A percentile compares a stretch with the other conserved stretches of the same genome.
Evolutionary conservation across 2,113 vertebrate species (phyloP).

Genomic region (Pseudorhombus dupliciocellatus): DNA sequence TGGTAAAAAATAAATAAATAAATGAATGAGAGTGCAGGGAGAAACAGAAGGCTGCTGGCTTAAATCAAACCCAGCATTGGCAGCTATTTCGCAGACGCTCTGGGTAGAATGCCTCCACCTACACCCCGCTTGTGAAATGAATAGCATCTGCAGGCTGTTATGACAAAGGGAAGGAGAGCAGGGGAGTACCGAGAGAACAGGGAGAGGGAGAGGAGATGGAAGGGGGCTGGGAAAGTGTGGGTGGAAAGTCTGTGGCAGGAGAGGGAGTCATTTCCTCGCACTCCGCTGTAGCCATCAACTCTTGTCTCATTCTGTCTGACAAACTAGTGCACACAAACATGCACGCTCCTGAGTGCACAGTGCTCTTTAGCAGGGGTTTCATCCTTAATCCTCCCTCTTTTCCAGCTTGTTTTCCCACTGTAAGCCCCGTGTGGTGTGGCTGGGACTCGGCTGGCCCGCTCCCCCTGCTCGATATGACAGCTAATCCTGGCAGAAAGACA

Average conservation of each 20-base stretch:
- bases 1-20: neutral
- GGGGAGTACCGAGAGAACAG: slow-evolving; percentile 5
- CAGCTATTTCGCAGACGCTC: slow-evolving; percentile 27
- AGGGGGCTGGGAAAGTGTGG: slow-evolving; percentile 23
- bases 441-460: slow-evolving; percentile 25
- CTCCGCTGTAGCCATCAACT: neutral
- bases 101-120: slow-evolving; percentile 51
- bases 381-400: slow-evolving; percentile 30
- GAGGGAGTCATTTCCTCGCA: no score
- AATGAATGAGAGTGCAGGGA: neutral
- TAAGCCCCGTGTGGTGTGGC: slow-evolving; percentile 34
- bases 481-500: slow-evolving; percentile 44
- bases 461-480: slow-evolving; percentile 36
- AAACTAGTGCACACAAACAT: neutral
- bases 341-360: neutral
- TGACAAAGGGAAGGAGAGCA: slow-evolving; percentile 26
- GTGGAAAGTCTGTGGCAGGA: slow-evolving; percentile 13
- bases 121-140: slow-evolving; percentile 59
- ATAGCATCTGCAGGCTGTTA: slow-evolving; percentile 53
- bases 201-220: slow-evolving; percentile 12
- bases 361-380: slow-evolving; percentile 50
- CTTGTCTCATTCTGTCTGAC: neutral
- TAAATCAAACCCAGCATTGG: slow-evolving; percentile 27
- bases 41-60: slow-evolving; percentile 19
- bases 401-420: slow-evolving; percentile 57